These are phyloP conservation scores for Drosophila tripunctata DNA, from an alignment of 2,888 invertebrate species.

Conservation along the genomic window DNA sequence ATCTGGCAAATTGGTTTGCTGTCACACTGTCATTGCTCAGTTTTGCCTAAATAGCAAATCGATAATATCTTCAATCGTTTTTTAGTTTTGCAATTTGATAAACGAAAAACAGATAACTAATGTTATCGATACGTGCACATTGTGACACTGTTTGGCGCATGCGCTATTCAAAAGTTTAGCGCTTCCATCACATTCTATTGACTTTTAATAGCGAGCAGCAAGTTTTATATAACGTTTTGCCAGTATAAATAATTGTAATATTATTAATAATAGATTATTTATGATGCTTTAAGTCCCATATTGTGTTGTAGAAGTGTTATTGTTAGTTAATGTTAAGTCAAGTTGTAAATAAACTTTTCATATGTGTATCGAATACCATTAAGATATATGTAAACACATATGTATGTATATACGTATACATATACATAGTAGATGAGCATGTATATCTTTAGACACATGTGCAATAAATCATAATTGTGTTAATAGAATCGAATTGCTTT, in stretches of 20 bases:
- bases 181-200: slow-evolving; percentile 11
- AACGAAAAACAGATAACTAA: too few relatives aligned
- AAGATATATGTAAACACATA: slow-evolving; percentile 13
- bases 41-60: not conserved
- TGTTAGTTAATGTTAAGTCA: not conserved
- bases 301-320: slow-evolving; percentile 7
- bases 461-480: slow-evolving; percentile 12
- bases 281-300: not conserved
- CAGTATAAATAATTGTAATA: slow-evolving; percentile 13
- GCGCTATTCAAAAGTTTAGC: slow-evolving; percentile 13
- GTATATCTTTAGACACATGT: slow-evolving; percentile 8
- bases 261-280: slow-evolving; percentile 2
- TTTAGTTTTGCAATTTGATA: not conserved
- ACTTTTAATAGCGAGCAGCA: slow-evolving; percentile 11
- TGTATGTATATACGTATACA: not conserved
- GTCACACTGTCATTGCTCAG: too few relatives aligned
- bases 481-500: slow-evolving; percentile 1
- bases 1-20: too few relatives aligned
- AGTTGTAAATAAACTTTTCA: not conserved
- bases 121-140: slow-evolving; percentile 5
- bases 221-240: slow-evolving; percentile 20
- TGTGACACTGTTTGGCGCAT: not conserved
- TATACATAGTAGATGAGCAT: too few relatives aligned
- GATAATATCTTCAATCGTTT: not conserved
- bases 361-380: slow-evolving; percentile 2